A percentile compares a stretch with the other conserved stretches of the same genome.
These are phyloP conservation scores for Acanthopagrus latus DNA, from an alignment of 2,797 vertebrate genomes.

Conservation along the genomic window DNA sequence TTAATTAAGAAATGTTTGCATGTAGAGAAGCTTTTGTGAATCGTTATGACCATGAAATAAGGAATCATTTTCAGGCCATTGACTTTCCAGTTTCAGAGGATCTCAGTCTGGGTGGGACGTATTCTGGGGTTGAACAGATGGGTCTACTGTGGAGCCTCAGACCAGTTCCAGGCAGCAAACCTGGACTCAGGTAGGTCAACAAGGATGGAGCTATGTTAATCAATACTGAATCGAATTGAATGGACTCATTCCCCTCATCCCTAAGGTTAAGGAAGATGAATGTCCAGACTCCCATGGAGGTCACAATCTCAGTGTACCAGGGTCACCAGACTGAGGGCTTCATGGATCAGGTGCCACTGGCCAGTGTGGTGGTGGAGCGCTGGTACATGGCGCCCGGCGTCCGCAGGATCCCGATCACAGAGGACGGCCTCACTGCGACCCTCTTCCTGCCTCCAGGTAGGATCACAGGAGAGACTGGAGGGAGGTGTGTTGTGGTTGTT, in stretches of 20 bases:
- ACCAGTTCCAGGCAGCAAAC: conserved; percentile 80
- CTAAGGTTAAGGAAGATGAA: conserved; percentile 78
- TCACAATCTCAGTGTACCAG: conserved; percentile 75
- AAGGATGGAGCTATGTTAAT: neutral
- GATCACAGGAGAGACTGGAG: neutral
- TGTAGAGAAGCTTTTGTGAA: too few relatives aligned
- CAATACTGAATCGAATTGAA: neutral
- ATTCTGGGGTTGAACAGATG: conserved; percentile 81
- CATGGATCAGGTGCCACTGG: conserved; percentile 51
- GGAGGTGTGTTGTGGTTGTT: neutral
- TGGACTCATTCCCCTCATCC: neutral
- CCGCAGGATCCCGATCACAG: conserved; percentile 72
- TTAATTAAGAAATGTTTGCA: neutral
- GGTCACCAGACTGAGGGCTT: conserved; percentile 73
- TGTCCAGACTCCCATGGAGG: conserved; percentile 67
- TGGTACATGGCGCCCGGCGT: conserved; percentile 81
- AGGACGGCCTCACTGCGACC: conserved; percentile 66
- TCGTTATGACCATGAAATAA: neutral
- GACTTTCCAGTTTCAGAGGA: conserved; percentile 74
- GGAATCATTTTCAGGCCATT: neutral
- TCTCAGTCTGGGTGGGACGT: conserved; percentile 81
- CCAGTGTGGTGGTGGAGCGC: conserved; percentile 72
- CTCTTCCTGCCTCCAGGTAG: conserved; percentile 84
- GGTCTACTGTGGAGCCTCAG: conserved; percentile 85
- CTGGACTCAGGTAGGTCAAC: conserved; percentile 71